Evolutionary conservation across 2,797 vertebrate species (phyloP).

Genomic region (Pangasius djambal): DNA sequence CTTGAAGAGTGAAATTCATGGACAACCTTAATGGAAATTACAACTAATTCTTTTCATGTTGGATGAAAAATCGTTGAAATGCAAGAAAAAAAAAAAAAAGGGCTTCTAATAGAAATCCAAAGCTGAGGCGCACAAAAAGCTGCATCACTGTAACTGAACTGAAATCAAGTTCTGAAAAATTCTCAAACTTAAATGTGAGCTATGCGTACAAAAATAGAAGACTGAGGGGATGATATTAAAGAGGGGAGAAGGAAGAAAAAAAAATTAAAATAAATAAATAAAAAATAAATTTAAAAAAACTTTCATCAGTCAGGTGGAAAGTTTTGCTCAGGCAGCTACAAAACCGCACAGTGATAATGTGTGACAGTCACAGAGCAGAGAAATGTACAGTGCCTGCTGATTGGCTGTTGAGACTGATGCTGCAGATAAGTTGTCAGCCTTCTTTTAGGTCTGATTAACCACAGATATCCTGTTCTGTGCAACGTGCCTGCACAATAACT

Average conservation of each 20-base stretch:
- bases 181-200: background rate
- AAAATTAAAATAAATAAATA: background rate
- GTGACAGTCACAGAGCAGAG: slow-evolving; percentile 75
- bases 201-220: background rate
- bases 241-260: background rate
- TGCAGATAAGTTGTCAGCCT: slow-evolving; percentile 71
- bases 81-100: background rate
- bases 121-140: background rate
- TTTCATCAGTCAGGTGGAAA: slow-evolving; percentile 42
- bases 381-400: slow-evolving; percentile 75
- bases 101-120: background rate
- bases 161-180: background rate
- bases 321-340: slow-evolving; percentile 65
- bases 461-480: slow-evolving; percentile 80
- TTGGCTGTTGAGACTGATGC: slow-evolving; percentile 78
- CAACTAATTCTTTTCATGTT: background rate
- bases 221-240: background rate
- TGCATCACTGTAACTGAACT: background rate
- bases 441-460: slow-evolving; percentile 78
- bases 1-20: background rate
- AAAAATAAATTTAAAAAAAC: slow-evolving; percentile 13
- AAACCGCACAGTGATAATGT: slow-evolving; percentile 63
- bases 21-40: slow-evolving; percentile 6
- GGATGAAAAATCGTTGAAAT: background rate
- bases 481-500: slow-evolving; percentile 63